A percentile compares a stretch with the other conserved stretches of the same genome.
Conservation (phyloP, 1,140 invertebrate species). For the Drosophila saltans region DNA sequence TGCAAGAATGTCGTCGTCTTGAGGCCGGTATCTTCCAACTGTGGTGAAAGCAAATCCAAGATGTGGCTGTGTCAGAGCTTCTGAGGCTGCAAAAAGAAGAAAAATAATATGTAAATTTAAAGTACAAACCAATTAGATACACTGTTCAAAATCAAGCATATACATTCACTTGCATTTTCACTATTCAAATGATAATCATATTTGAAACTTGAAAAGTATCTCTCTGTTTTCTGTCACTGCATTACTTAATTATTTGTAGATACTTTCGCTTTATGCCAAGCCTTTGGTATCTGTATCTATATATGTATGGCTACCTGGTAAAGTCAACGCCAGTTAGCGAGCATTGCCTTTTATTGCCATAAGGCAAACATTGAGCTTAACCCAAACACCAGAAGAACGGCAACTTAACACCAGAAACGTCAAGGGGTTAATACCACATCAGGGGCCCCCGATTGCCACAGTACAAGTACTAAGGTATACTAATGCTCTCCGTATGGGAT, state of each 20-base stretch:
- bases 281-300: slow-evolving; percentile 10
- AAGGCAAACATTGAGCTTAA: slow-evolving; percentile 78
- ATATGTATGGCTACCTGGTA: slow-evolving; percentile 50
- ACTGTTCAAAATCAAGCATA: neutral
- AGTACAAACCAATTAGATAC: neutral
- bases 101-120: neutral
- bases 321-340: slow-evolving; percentile 51
- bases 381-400: slow-evolving; percentile 77
- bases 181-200: neutral
- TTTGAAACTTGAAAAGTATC: neutral
- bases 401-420: slow-evolving; percentile 79
- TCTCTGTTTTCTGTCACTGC: neutral
- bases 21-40: slow-evolving; percentile 83
- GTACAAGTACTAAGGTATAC: slow-evolving; percentile 22
- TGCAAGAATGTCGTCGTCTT: slow-evolving; percentile 83
- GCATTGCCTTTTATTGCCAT: slow-evolving; percentile 60
- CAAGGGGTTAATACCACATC: slow-evolving; percentile 75
- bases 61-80: slow-evolving; percentile 72
- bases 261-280: slow-evolving; percentile 5
- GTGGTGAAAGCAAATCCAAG: slow-evolving; percentile 77
- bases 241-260: neutral
- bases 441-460: slow-evolving; percentile 6
- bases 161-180: neutral
- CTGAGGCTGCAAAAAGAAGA: slow-evolving; percentile 51
- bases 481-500: slow-evolving; percentile 7